Base-by-base conservation (phyloP, 1,140 invertebrate genomes). In the Babylonia areolata region DNA sequence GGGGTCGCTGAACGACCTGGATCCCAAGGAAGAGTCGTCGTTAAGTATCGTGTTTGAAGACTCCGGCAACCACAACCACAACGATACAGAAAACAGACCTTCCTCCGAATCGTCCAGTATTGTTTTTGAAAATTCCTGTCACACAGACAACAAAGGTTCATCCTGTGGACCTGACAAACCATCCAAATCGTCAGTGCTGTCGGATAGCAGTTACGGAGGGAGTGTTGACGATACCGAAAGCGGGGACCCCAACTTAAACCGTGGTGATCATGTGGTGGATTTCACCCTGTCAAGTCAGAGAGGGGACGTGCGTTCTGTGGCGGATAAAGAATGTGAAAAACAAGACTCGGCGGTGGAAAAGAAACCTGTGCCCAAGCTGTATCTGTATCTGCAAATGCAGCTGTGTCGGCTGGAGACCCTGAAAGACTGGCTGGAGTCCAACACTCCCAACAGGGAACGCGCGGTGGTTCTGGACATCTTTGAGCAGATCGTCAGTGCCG, bases 311-410 rank as follows among this genome's bases (percentile, higher is more conserved):
- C 46, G 17, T 9, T 17, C 46, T 51, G 58, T 23, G 15, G 58
- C 17, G 15, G 40, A 64, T n/a, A 15, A 1, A 37, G 58, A 35
- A 28, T 54, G 75, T 54, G 73, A 75, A 75, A 80, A 58, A 17
- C n/a, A 12, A 42, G 28, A 20, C 28, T 33, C 1, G 31, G 39
- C 23, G n/a, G 28, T 3, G n/a, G 37, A 75, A 40, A 78, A 77
- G 35, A 35, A 39, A 17, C 3, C 82, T 0, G 40, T 40, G 17
- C 88, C 85, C 77, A 93, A 91, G 83, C 95, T 97, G 92, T 98
- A 97, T 94, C 95, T 99, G 1, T 99, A 98, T 91, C 99, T 99
- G 92, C 98, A 99, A 94, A 99, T 99, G 98, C 98, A 99, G 94
- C 93, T 99, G 73, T 99, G 98, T 92, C 96, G 96, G 79, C 96